Base-by-base conservation (phyloP, 2,113 vertebrate species). In the Colinus virginianus region DNA sequence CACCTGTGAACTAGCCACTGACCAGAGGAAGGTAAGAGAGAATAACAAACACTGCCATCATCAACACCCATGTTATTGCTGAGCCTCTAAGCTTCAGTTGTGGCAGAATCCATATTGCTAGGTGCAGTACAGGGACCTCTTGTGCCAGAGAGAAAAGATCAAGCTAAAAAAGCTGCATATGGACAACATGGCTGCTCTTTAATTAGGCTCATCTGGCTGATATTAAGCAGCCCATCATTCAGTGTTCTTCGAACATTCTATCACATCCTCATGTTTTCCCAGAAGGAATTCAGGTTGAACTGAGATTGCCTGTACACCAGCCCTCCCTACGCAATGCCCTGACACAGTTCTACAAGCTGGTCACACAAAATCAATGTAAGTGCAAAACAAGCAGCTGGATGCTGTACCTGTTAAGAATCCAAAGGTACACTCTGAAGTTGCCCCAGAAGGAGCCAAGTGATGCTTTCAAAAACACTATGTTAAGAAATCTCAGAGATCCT, bases 381-480 rank as follows among this genome's bases (percentile, higher is more conserved):
- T 75, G n/a, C 28, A 64, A n/a, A 5, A 7, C 28, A 38, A 43
- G 30, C 67, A 66, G 69, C 14, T 34, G 62, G 26, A 19, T 9
- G 20, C 18, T 55, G 18, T 26, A 9, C 13, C 0, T 1, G 34
- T 11, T 13, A 28, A 28, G 30, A 16, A 14, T 13, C 42, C 15
- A 2, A 12, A 20, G 48, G 18, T 25, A 43, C 0, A 1, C 62
- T 49, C 42, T 1, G 0, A 69, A 38, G 13, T 9, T 40, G 53
- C 17, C 17, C 30, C 34, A 23, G 23, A 23, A 45, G 22, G 16
- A 45, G 3, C 32, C 79, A 63, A 36, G 6, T 18, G 30, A 38
- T 49, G 18, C 23, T 61, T n/a, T 67, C 22, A 32, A 42, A 49
- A 74, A 43, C 0, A 1, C 18, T 1, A 45, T 7, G 18, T 56